Conservation (phyloP, 2,113 vertebrate genomes). For the Elephas maximus region DNA sequence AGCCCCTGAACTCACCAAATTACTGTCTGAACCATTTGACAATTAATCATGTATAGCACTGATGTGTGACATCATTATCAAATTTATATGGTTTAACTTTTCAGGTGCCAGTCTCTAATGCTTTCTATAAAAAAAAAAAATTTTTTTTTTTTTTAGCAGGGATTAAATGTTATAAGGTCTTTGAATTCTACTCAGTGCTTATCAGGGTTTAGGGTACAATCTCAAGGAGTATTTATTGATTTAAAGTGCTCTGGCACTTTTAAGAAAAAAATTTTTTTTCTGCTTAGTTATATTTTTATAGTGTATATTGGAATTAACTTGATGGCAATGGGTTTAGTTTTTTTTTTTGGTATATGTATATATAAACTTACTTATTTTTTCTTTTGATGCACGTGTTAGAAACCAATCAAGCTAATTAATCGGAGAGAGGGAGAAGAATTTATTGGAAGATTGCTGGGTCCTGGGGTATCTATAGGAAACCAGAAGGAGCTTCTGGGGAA, state of each 20-base stretch:
- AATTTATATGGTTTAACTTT: constrained; percentile 58
- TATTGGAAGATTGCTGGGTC: not conserved
- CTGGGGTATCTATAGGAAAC: constrained; percentile 1
- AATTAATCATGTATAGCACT: constrained; percentile 35
- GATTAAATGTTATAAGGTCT: not conserved
- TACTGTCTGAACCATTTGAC: constrained; percentile 44
- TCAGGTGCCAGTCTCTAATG: constrained; percentile 37
- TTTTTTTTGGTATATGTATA: too few relatives aligned
- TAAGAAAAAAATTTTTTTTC: not conserved
- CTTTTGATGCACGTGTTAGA: constrained; percentile 5
- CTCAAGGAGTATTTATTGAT: constrained; percentile 23
- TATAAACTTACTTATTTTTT: not conserved
- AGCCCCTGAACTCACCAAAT: constrained; percentile 36
- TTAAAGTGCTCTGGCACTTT: constrained; percentile 35
- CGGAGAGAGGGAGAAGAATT: not conserved
- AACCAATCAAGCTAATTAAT: not conserved
- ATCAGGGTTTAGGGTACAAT: not conserved
- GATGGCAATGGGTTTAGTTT: too few relatives aligned
- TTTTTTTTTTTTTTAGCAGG: not conserved
- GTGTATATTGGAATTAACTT: too few relatives aligned
- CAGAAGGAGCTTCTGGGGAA: not conserved
- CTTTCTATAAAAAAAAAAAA: not conserved
- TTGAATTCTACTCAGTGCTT: not conserved
- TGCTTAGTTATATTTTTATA: constrained; percentile 6
- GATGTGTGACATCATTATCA: constrained; percentile 67